Evolutionary conservation across 2,797 vertebrate species (phyloP).

Genomic region (Sebastes minor): DNA sequence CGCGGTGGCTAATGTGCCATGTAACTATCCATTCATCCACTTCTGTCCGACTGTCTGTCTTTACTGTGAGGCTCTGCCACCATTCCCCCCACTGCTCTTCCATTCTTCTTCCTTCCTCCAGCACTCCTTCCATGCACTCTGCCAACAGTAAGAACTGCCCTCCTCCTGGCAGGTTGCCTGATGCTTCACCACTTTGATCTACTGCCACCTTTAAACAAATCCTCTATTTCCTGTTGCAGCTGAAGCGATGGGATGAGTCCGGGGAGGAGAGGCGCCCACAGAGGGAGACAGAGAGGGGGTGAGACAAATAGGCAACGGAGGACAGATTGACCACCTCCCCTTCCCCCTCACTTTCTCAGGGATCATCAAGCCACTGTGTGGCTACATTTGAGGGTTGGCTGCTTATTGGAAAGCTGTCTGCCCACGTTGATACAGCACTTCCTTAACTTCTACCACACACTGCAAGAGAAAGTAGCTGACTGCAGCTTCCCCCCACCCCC

Average conservation of each 20-base stretch:
- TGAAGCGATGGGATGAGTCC: constrained; percentile 53
- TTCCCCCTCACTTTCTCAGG: constrained; percentile 45
- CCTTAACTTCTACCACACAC: constrained; percentile 50
- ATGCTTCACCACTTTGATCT: constrained; percentile 77
- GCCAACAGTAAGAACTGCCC: constrained; percentile 48
- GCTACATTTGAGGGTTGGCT: constrained; percentile 66
- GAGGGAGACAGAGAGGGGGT: constrained; percentile 23
- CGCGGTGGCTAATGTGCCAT: constrained; percentile 30
- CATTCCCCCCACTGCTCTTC: neutral
- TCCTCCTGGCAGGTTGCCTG: constrained; percentile 70
- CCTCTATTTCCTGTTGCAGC: constrained; percentile 68
- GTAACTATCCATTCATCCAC: constrained; percentile 15
- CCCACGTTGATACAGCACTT: constrained; percentile 59
- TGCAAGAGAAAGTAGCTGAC: constrained; percentile 54
- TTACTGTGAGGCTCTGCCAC: neutral
- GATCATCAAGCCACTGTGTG: constrained; percentile 45
- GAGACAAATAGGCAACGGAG: constrained; percentile 43
- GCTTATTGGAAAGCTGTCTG: constrained; percentile 73
- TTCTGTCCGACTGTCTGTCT: neutral
- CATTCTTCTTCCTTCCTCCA: neutral
- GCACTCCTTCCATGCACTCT: neutral
- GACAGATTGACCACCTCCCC: constrained; percentile 36
- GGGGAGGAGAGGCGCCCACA: constrained; percentile 27
- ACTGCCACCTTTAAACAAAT: constrained; percentile 82
- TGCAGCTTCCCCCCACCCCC: constrained; percentile 8